These are phyloP conservation scores for Marisa cornuarietis DNA, from an alignment of 1,140 invertebrate species.

Conservation along the genomic window DNA sequence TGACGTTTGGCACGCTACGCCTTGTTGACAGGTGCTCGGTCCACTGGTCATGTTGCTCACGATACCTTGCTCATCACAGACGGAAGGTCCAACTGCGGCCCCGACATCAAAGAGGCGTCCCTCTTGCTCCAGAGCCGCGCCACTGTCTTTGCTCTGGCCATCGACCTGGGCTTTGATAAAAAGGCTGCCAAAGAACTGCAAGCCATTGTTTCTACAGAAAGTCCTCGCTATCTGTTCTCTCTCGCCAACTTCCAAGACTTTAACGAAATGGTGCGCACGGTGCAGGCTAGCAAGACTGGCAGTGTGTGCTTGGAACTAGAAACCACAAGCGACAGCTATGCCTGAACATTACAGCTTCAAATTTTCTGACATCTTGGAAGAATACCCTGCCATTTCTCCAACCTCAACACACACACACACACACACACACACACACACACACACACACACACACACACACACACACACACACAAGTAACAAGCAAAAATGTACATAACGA, in stretches of 20 bases:
- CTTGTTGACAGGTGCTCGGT: no score
- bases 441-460: no score
- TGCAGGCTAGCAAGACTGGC: neutral
- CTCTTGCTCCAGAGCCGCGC: neutral
- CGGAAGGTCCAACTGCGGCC: conserved; percentile 22
- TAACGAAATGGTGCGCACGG: neutral
- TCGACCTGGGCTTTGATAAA: neutral
- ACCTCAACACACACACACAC: no score
- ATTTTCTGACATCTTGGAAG: no score
- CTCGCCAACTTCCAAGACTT: conserved; percentile 16
- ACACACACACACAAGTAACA: no score
- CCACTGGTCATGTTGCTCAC: neutral
- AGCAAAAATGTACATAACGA: no score
- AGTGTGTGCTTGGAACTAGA: neutral
- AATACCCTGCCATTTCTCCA: no score
- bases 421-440: no score
- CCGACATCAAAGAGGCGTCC: neutral
- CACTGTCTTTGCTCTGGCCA: conserved; percentile 11
- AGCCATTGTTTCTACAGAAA: conserved; percentile 1
- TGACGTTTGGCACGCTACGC: no score
- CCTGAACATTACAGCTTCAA: no score
- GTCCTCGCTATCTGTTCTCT: conserved; percentile 11
- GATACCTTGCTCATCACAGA: conserved; percentile 23
- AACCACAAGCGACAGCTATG: no score
- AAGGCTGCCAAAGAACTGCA: conserved; percentile 4